Evolutionary conservation across 1,140 invertebrate species (phyloP).

Genomic region (Papilio glaucus): DNA sequence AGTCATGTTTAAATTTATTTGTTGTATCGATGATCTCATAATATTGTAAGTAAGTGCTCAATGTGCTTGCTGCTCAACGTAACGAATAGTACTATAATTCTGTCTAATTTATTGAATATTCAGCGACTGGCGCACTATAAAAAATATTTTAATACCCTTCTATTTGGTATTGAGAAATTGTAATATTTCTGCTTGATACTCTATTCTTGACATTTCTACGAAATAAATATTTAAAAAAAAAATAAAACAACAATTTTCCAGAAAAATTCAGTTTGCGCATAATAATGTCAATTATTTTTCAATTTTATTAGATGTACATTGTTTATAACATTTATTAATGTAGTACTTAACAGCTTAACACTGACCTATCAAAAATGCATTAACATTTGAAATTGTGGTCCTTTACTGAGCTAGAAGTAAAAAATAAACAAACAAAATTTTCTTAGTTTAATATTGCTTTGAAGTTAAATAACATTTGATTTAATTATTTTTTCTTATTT

Average conservation of each 20-base stretch:
- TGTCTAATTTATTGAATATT: slow-evolving; percentile 4
- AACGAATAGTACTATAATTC: slow-evolving; percentile 44
- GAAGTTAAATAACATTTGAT: too few species aligned
- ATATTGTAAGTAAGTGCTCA: slow-evolving; percentile 61
- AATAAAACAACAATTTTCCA: too few species aligned
- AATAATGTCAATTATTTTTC: too few species aligned
- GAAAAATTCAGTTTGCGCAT: too few species aligned
- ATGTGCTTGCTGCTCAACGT: slow-evolving; percentile 59
- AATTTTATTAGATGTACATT: too few species aligned
- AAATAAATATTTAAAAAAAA: too few species aligned
- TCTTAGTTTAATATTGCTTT: background rate
- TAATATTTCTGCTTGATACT: too few species aligned
- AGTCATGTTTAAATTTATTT: slow-evolving; percentile 83
- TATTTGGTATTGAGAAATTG: background rate
- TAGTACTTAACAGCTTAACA: too few species aligned
- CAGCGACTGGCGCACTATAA: background rate
- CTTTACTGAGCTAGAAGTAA: background rate
- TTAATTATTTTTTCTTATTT: too few species aligned
- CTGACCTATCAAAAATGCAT: too few species aligned
- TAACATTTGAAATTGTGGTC: background rate
- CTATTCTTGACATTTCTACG: too few species aligned
- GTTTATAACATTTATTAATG: too few species aligned
- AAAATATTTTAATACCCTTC: slow-evolving; percentile 5
- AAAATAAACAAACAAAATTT: slow-evolving; percentile 12
- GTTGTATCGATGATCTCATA: slow-evolving; percentile 82